Evolutionary conservation across 2,888 invertebrate genomes (phyloP).

Genomic region (Lasiommata megera): DNA sequence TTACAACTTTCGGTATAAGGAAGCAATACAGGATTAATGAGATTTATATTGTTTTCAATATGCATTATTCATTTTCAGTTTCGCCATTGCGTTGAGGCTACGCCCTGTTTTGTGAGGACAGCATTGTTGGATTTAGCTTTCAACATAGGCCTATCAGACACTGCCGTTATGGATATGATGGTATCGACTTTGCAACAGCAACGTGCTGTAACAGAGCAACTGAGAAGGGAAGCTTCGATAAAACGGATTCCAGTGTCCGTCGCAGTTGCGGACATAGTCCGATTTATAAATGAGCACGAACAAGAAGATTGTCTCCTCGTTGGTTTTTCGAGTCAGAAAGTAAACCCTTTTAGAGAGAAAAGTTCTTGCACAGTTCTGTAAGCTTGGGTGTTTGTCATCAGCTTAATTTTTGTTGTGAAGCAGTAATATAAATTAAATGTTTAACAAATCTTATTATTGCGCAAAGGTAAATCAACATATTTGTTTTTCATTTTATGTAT

Average conservation of each 20-base stretch:
- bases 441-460: background rate
- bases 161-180: conserved; percentile 95
- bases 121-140: conserved; percentile 62
- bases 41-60: background rate
- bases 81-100: conserved; percentile 49
- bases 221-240: conserved; percentile 94
- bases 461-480: background rate
- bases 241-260: conserved; percentile 93
- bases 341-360: conserved; percentile 97
- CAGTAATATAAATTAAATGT: background rate
- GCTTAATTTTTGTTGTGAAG: conserved; percentile 18
- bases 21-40: background rate
- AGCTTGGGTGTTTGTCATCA: conserved; percentile 42
- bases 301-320: conserved; percentile 96
- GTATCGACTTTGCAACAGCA: conserved; percentile 97
- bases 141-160: conserved; percentile 94
- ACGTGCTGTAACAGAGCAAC: conserved; percentile 95
- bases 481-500: background rate
- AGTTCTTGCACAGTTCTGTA: conserved; percentile 93
- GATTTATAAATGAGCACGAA: conserved; percentile 94
- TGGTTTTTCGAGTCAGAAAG: conserved; percentile 96
- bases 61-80: conserved; percentile 18
- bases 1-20: background rate
- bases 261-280: conserved; percentile 95
- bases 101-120: conserved; percentile 65